phyloP scores from a whole-genome alignment of 2,113 vertebrate species.

The Calcarius ornatus region DNA sequence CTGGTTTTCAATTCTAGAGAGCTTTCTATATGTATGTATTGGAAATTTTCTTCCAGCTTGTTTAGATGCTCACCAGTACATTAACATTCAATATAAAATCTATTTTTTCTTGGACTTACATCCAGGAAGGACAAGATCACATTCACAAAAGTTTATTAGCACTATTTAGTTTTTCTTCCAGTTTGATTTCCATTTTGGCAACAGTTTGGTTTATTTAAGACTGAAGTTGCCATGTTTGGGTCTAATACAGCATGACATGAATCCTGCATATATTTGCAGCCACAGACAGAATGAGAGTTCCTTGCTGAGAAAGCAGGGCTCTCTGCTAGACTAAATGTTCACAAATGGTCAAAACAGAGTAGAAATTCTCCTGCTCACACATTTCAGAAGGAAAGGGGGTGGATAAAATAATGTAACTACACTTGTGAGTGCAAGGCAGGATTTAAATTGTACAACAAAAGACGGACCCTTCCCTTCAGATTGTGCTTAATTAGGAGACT shows the following conservation, averaged over 20 bases:
- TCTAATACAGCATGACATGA: rapidly evolving
- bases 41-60: neutral
- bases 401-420: neutral
- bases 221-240: neutral
- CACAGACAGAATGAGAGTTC: neutral
- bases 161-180: neutral
- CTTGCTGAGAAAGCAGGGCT: neutral
- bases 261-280: neutral
- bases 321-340: neutral
- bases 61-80: neutral
- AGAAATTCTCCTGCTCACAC: neutral
- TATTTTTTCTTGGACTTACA: neutral
- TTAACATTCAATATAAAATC: neutral
- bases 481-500: neutral
- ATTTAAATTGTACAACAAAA: neutral
- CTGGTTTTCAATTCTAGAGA: neutral
- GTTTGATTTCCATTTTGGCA: neutral
- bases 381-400: neutral
- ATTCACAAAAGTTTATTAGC: neutral
- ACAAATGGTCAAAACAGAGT: neutral
- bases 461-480: neutral
- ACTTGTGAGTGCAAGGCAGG: neutral
- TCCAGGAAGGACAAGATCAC: neutral
- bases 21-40: rapidly evolving
- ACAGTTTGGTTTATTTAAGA: neutral